Evolutionary conservation across 2,113 vertebrate species (phyloP), one percentile per base, ranked within the genome.

Genomic region (Carassius carassius): DNA sequence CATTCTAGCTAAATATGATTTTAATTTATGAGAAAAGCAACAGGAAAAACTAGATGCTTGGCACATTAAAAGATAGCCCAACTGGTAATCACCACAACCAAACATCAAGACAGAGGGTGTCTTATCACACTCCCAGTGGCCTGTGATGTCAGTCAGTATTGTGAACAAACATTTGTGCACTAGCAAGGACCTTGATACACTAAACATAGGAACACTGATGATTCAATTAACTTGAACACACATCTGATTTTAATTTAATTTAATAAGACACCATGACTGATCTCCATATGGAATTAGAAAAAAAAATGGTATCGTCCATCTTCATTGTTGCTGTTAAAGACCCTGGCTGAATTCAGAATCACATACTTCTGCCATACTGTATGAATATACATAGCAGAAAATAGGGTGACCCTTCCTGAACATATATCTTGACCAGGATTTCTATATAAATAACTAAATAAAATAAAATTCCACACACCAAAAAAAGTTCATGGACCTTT

Each of bases 11-110:
- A 65, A 81, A 65, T 65, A 65, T 32, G 13, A 47, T 65, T 65
- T 80, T 63, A 62, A 79, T 78, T 60, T 78, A 72, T 72, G 35
- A n/a, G 19, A 37, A 37, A 60, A 60, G 32, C 76, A 16, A 58
- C 32, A 17, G 32, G 32, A 35, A 37, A 77, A 23, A 23, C 51
- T 19, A 72, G 35, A 72, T 35, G 41, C 25, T 35, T 12, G 29
- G 54, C 17, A 12, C 16, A 14, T 21, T 58, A 14, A 78, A 78
- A 35, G 5, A 10, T 6, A 37, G 58, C 17, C 3, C 4, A 41
- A 72, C 41, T 41, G 8, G 58, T n/a, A 60, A 10, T 72, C 35
- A 72, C 37, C 69, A 41, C 1, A 62, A 62, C 6, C 12, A 60
- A 78, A 41, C 4, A 2, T 60, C 11, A 78, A 70, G 17, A 37